Base-by-base conservation (phyloP, 2,888 invertebrate genomes). In the Diaprepes abbreviatus region DNA sequence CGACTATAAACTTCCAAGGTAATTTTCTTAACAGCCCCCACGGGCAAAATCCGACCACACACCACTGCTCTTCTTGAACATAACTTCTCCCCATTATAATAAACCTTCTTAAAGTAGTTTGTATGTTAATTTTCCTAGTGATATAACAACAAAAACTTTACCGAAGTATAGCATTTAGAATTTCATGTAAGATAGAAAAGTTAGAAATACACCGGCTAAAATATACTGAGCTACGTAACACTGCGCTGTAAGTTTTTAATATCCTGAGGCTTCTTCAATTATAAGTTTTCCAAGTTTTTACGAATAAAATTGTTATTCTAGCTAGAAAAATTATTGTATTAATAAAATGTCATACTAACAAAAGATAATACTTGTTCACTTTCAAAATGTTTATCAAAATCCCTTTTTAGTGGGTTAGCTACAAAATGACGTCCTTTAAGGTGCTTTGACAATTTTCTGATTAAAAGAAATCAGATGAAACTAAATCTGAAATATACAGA, bases 131-230 rank as follows among this genome's bases (percentile, higher is more conserved):
- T 66, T 66, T 64, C 64, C 38, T 54, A 31, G 65, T 70, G 65
- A 70, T 65, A 54, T 54, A 70, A 65, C 63, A 68, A 68, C 68
- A 68, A 57, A 63, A 68, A 68, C 68, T 68, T 68, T 63, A 48
- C 54, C 35, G 24, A 40, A 24, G 31, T 43, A 66, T 58, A 66
- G 58, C 65, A 58, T 66, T 58, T 10, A 35, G 50, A 58, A 66
- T 66, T 66, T 58, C 48, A 45, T 66, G 36, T 58, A 50, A 50
- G 45, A 66, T 57, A 17, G 58, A 66, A 28, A 50, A 66, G 65
- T 58, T 66, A 43, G 58, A 28, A 40, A 12, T 31, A 31, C 58
- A 2, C 16, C 28, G 16, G 52, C 40, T 14, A 55, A 64, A 31
- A 40, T 54, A 40, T 31, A 17, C 65, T 55, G 38, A 16, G 52